Base-by-base conservation (phyloP, 2,797 vertebrate genomes). In the Sebastes goodei region DNA sequence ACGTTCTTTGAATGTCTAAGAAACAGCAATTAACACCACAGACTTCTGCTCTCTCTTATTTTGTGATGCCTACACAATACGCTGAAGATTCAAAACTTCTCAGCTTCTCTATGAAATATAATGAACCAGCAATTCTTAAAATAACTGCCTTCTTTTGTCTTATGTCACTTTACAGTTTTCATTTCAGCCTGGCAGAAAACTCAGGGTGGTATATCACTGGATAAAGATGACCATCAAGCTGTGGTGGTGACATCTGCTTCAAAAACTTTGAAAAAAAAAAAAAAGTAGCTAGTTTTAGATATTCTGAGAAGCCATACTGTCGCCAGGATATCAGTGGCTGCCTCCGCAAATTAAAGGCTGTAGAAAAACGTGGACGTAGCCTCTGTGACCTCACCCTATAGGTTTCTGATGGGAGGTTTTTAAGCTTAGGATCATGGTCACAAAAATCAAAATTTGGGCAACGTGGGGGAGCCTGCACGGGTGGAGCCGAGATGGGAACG, bases 261-360 rank as follows among this genome's bases (percentile, higher is more conserved):
- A 27, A 77, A 67, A 77, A 67, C 64, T 42, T 80, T 1, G 49
- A 25, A 76, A 79, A 77, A 63, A 52, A 21, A 59, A 32, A 59
- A 17, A 59, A 32, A 25, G 15, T 8, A 53, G 60, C 74, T 69
- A 23, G 59, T 59, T 76, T 74, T 65, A 71, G 76, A 84, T 61
- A 53, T 85, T 82, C 38, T 63, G 53, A 89, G 78, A 81, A 81
- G 87, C 76, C 32, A 63, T 82, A 59, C 63, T 82, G 55, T 57
- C 74, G 72, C 57, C 74, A 67, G 32, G 61, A 64, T 73, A 83
- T 86, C 80, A 78, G 78, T 64, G 82, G 66, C 66, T 69, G 49
- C 49, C 9, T 73, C 52, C 55, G 59, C 42, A 88, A 92, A 92
- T 93, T 86, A 93, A 85, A 93, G 90, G 84, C 80, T 88, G 71